These are phyloP conservation scores for Euglossa dilemma DNA, from an alignment of 1,140 invertebrate genomes.

Conservation along the genomic window DNA sequence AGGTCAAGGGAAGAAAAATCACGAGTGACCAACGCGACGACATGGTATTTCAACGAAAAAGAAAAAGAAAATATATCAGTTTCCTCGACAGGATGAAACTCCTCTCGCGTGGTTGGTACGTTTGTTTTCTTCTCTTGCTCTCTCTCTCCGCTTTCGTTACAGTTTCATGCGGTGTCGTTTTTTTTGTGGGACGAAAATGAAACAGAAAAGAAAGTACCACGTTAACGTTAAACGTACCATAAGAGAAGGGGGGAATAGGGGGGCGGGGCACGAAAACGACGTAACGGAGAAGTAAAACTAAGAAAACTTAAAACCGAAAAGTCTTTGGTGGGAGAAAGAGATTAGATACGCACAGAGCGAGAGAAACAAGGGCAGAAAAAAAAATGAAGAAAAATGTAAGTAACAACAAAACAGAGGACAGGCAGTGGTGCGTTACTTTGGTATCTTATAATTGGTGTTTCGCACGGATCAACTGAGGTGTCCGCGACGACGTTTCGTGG, in stretches of 20 bases:
- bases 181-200: background rate
- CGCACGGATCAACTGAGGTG: constrained; percentile 54
- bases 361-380: constrained; percentile 24
- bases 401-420: constrained; percentile 72
- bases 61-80: constrained; percentile 29
- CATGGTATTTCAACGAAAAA: background rate
- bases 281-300: background rate
- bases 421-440: constrained; percentile 80
- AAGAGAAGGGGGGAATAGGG: no score
- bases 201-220: background rate
- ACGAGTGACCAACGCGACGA: no score
- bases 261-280: background rate
- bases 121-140: background rate
- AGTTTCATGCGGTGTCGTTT: constrained; percentile 21
- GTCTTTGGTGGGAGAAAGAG: background rate
- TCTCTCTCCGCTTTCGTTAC: constrained; percentile 11
- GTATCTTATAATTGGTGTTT: constrained; percentile 70
- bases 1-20: constrained; percentile 13
- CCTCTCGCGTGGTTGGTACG: no score
- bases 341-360: constrained; percentile 8
- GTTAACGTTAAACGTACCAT: background rate
- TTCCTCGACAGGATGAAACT: background rate
- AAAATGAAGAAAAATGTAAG: constrained; percentile 45
- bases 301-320: background rate
- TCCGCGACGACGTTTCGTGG: constrained; percentile 36